These are phyloP conservation scores for Ectemnius continuus DNA, from an alignment of 2,888 invertebrate species.

Conservation along the genomic window DNA sequence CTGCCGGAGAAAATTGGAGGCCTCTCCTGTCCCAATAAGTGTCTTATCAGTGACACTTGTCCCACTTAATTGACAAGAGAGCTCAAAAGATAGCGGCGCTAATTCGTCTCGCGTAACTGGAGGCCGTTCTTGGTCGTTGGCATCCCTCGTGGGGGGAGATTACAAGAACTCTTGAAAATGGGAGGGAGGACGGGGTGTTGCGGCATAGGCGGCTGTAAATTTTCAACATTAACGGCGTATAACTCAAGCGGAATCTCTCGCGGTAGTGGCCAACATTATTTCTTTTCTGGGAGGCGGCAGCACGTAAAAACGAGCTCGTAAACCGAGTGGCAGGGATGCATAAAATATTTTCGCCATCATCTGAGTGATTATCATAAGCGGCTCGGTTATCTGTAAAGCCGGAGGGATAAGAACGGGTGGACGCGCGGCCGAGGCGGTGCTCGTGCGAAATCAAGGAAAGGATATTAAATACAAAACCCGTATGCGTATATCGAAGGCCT, in stretches of 20 bases:
- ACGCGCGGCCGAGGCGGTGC: conserved; percentile 11
- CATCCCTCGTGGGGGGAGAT: neutral
- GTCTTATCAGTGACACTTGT: neutral
- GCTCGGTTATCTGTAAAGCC: conserved; percentile 40
- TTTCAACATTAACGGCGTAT: neutral
- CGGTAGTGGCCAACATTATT: neutral
- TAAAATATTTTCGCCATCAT: conserved; percentile 42
- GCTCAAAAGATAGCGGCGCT: too few relatives aligned
- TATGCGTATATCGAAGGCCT: conserved; percentile 34
- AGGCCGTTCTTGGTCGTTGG: too few relatives aligned
- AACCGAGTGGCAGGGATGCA: conserved; percentile 30
- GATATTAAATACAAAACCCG: conserved; percentile 42
- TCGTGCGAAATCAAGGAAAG: conserved; percentile 34
- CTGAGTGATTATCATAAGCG: conserved; percentile 33
- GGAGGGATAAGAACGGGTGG: conserved; percentile 10
- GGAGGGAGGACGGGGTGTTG: neutral
- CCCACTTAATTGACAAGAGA: neutral
- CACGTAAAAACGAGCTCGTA: conserved; percentile 19
- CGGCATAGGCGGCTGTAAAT: conserved; percentile 1
- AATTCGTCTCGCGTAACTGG: too few relatives aligned
- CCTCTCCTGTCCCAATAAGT: neutral
- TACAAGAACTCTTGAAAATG: neutral
- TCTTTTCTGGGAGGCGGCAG: conserved; percentile 1
- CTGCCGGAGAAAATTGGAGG: neutral
- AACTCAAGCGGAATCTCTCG: conserved; percentile 3